Evolutionary conservation across 2,888 invertebrate species (phyloP).

Genomic region (Drosophila gaucha): DNA sequence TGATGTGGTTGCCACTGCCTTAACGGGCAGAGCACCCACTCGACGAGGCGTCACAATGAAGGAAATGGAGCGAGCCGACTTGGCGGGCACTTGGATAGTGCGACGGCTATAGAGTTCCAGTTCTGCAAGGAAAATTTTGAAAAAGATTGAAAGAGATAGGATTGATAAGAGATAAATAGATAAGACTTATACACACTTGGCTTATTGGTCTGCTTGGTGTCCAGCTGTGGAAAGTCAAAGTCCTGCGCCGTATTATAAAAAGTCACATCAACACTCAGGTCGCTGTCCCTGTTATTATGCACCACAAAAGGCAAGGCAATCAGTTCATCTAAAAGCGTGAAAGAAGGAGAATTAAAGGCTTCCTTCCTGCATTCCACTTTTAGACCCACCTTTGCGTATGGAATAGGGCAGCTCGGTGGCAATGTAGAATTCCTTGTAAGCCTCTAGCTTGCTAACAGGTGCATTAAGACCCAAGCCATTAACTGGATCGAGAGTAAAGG

Average conservation of each 20-base stretch:
- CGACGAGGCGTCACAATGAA: slow-evolving; percentile 92
- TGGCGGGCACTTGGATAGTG: slow-evolving; percentile 89
- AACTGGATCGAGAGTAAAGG: slow-evolving; percentile 91
- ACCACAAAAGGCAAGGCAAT: slow-evolving; percentile 95
- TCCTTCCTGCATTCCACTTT: neutral
- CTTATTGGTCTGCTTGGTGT: slow-evolving; percentile 89
- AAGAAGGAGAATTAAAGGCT: neutral
- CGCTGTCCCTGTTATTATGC: slow-evolving; percentile 93
- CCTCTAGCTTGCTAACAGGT: slow-evolving; percentile 88
- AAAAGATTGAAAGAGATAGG: neutral
- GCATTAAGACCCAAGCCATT: slow-evolving; percentile 92
- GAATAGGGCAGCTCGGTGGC: slow-evolving; percentile 94
- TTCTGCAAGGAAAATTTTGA: slow-evolving; percentile 86
- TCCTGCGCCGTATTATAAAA: slow-evolving; percentile 93
- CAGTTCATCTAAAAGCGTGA: slow-evolving; percentile 89
- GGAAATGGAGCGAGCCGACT: slow-evolving; percentile 90
- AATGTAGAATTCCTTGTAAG: slow-evolving; percentile 93
- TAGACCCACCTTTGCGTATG: slow-evolving; percentile 87
- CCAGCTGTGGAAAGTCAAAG: slow-evolving; percentile 92
- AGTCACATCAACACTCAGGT: slow-evolving; percentile 92
- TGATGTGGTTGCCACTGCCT: slow-evolving; percentile 91
- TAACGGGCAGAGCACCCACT: slow-evolving; percentile 90
- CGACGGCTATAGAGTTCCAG: slow-evolving; percentile 91
- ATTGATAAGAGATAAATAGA: neutral
- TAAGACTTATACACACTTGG: slow-evolving; percentile 86